Conservation (phyloP, 30 jellyfish, hydroid and myxozoan genomes). For the Catostylus mosaicus region DNA sequence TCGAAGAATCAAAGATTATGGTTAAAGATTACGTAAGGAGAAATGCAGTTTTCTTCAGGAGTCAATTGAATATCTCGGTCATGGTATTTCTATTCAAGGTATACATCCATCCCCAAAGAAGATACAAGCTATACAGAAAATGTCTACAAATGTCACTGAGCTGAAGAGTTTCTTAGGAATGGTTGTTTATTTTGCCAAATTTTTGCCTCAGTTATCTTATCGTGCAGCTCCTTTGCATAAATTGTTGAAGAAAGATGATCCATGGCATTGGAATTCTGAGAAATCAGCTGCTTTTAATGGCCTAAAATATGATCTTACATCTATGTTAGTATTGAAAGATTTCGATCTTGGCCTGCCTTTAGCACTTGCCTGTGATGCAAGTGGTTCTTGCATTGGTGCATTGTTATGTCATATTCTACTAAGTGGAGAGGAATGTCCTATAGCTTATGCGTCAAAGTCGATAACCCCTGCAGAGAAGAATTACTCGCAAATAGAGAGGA, state of each 20-base stretch:
- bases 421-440: conserved; percentile 62
- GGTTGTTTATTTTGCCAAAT: conserved; percentile 56
- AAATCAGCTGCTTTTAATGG: conserved; percentile 56
- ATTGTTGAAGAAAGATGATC: conserved; percentile 49
- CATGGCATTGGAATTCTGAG: conserved; percentile 58
- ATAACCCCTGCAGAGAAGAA: conserved; percentile 56
- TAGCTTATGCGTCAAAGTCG: conserved; percentile 74
- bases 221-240: conserved; percentile 75
- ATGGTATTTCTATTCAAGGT: conserved; percentile 60
- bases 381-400: conserved; percentile 67
- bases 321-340: conserved; percentile 58
- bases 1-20: conserved; percentile 51
- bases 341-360: conserved; percentile 50
- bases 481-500: conserved; percentile 66
- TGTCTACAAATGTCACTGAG: conserved; percentile 70
- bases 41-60: conserved; percentile 61
- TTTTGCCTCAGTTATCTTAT: conserved; percentile 66
- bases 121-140: conserved; percentile 42
- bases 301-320: conserved; percentile 50
- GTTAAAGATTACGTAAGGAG: conserved; percentile 65
- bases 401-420: conserved; percentile 56
- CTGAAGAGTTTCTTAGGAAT: conserved; percentile 57
- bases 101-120: conserved; percentile 51
- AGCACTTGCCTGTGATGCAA: conserved; percentile 75
- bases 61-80: conserved; percentile 72